Evolutionary conservation across 2,797 vertebrate genomes (phyloP).

Genomic region (Pterois miles): DNA sequence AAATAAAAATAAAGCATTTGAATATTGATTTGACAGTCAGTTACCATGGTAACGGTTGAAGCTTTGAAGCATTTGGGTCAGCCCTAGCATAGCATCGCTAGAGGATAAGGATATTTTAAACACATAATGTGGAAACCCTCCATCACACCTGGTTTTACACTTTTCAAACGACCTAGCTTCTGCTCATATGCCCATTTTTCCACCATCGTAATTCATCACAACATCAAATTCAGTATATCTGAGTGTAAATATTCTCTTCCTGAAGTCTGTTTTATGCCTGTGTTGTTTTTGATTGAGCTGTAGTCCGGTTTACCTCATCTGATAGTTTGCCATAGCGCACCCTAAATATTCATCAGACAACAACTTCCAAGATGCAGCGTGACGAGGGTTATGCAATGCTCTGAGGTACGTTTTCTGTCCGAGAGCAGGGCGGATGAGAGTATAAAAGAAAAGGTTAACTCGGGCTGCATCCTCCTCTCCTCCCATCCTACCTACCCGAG

Average conservation of each 20-base stretch:
- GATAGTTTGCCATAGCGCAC: not conserved
- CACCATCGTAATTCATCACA: not conserved
- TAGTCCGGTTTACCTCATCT: not conserved
- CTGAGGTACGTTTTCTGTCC: slow-evolving; percentile 48
- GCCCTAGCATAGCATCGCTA: not conserved
- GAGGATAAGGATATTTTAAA: not conserved
- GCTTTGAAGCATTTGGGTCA: too few relatives aligned
- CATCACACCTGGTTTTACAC: not conserved
- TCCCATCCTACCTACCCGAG: slow-evolving; percentile 27
- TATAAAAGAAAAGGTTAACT: slow-evolving; percentile 55
- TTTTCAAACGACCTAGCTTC: not conserved
- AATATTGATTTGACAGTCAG: too few relatives aligned
- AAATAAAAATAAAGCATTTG: too few relatives aligned
- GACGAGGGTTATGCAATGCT: slow-evolving; percentile 59
- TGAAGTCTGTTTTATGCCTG: not conserved
- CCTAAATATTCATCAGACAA: slow-evolving; percentile 38
- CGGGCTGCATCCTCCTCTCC: slow-evolving; percentile 49
- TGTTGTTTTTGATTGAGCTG: not conserved
- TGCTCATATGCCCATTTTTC: not conserved
- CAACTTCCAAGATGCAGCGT: slow-evolving; percentile 36
- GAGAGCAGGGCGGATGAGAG: slow-evolving; percentile 42
- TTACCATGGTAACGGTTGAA: too few relatives aligned
- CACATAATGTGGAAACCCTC: not conserved
- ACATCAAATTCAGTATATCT: not conserved
- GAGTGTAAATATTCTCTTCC: not conserved